Evolutionary conservation across 2,888 invertebrate species (phyloP).

Genomic region (Drosophila kokeensis): DNA sequence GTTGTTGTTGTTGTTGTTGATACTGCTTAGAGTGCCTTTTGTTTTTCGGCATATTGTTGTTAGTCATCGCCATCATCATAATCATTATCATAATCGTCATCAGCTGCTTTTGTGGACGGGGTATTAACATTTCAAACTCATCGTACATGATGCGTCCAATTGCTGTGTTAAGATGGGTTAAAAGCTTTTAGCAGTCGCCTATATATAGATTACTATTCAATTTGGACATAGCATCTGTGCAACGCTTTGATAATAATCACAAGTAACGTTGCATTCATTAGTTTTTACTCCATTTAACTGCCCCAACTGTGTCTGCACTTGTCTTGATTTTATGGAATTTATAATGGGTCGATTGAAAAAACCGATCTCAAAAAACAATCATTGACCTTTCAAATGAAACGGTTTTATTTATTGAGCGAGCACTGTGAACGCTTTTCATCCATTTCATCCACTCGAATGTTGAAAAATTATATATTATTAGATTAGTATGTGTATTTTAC

Average conservation of each 20-base stretch:
- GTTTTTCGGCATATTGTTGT: constrained; percentile 60
- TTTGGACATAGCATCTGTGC: background rate
- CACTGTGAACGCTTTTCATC: background rate
- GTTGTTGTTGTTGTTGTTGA: constrained; percentile 23
- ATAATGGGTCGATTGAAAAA: background rate
- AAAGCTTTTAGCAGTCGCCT: constrained; percentile 39
- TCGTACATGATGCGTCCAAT: constrained; percentile 48
- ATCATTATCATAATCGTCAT: constrained; percentile 22
- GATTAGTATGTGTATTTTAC: background rate
- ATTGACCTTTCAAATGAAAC: background rate
- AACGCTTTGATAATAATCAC: background rate
- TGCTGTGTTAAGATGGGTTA: constrained; percentile 26
- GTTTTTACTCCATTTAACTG: background rate
- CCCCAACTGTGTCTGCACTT: background rate
- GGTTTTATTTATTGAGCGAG: background rate
- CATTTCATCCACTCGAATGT: background rate
- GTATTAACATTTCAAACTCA: constrained; percentile 58
- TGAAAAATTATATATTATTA: background rate
- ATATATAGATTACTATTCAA: background rate
- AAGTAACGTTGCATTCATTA: background rate
- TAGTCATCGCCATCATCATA: constrained; percentile 66
- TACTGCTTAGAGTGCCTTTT: constrained; percentile 33
- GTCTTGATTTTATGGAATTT: background rate
- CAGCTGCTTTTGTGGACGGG: constrained; percentile 29
- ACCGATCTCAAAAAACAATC: background rate